These are phyloP conservation scores for Mobula birostris DNA, from an alignment of 2,113 vertebrate species.

Conservation along the genomic window DNA sequence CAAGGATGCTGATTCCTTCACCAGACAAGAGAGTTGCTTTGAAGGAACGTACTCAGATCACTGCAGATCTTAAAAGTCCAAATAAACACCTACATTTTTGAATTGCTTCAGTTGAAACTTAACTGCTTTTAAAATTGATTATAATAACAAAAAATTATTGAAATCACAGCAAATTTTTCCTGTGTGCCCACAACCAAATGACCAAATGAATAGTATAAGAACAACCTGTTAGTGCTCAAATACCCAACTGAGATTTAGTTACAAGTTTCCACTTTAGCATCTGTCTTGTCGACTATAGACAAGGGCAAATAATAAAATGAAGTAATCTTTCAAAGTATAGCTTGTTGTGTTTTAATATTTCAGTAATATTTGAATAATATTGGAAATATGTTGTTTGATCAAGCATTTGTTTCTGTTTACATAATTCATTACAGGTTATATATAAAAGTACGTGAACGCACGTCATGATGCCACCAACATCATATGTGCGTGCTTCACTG, in stretches of 20 bases:
- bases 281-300: background rate
- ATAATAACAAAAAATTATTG: background rate
- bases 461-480: too few species aligned
- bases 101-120: background rate
- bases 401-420: too few species aligned
- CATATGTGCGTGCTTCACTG: too few species aligned
- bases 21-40: background rate
- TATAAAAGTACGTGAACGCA: too few species aligned
- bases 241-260: background rate
- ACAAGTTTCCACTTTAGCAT: background rate
- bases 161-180: background rate
- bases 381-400: too few species aligned
- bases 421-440: too few species aligned
- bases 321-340: background rate
- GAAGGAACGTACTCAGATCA: background rate
- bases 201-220: background rate
- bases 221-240: background rate
- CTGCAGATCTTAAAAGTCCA: background rate
- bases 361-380: too few species aligned
- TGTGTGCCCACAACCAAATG: background rate
- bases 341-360: too few species aligned
- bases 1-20: background rate
- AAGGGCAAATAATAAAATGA: background rate
- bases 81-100: background rate
- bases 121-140: background rate